These are phyloP conservation scores for Cantharis rustica DNA, from an alignment of 2,888 invertebrate genomes.

Conservation along the genomic window DNA sequence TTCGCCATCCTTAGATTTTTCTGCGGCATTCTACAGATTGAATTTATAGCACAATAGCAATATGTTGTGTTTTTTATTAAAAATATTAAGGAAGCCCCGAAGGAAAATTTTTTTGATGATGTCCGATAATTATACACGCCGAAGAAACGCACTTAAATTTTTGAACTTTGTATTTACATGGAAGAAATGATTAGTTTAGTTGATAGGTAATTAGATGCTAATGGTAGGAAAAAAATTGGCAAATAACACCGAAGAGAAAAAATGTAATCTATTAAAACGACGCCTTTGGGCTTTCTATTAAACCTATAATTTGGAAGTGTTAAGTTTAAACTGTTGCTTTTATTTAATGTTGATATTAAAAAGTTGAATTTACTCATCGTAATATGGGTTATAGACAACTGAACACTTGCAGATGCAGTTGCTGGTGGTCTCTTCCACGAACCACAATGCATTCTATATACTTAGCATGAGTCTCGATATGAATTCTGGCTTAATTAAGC, in stretches of 20 bases:
- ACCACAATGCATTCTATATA: background rate
- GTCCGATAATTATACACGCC: background rate
- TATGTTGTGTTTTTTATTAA: too few species aligned
- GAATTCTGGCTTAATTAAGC: background rate
- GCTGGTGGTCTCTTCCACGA: background rate
- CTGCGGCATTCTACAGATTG: too few species aligned
- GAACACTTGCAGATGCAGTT: background rate
- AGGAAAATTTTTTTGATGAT: background rate
- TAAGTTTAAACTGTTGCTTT: background rate
- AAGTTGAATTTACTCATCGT: too few species aligned
- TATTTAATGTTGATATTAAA: background rate
- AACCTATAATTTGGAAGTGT: background rate
- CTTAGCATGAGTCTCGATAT: background rate
- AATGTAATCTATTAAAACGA: background rate
- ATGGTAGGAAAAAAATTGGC: background rate
- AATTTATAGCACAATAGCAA: too few species aligned
- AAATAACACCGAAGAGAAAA: background rate
- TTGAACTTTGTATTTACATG: background rate
- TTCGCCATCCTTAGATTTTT: too few species aligned
- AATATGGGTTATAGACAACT: background rate
- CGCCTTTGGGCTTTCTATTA: background rate
- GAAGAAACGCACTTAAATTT: background rate
- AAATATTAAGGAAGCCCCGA: background rate
- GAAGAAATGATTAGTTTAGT: background rate
- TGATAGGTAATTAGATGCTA: background rate